Base-by-base conservation (phyloP, 2,797 vertebrate species). In the Poeciliopsis paucimaculata region DNA sequence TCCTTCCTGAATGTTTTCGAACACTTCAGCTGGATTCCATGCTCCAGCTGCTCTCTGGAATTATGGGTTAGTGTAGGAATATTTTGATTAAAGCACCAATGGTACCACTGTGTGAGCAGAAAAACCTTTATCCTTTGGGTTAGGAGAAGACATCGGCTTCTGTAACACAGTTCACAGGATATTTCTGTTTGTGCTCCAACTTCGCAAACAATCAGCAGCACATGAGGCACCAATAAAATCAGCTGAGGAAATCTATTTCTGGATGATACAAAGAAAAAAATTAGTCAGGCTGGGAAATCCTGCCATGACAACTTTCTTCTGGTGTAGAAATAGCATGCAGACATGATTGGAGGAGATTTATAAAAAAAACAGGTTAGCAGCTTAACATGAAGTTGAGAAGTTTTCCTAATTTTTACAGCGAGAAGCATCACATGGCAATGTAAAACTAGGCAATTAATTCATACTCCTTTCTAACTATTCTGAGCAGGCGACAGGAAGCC, bases 1-100 rank as follows among this genome's bases (percentile, higher is more conserved):
- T 96, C 94, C 95, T 94, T 95, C 92, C 93, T 94, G 92, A 91
- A 90, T 86, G 85, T 89, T 94, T 91, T 89, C 77, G 43, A 88
- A 90, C 84, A 86, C 92, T 93, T 92, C 83, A 80, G 85, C 77
- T 88, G 77, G 83, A 91, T 87, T 93, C 83, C 84, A 88, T 78
- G 90, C 89, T 90, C 85, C 39, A 77, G 77, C 90, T 91, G 83
- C 86, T 89, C 81, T 76, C 78, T 83, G 88, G 90, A 92, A 91
- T 92, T 87, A 83, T 70, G 79, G 51, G 80, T 92, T 81, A 81
- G 75, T 76, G 82, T 43, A 57, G 51, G 72, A 57, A 47, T 84
- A 39, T 77, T 45, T 46, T 75, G 46, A 47, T 36, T 75, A 49
- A 45, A 78, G 6, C 4, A 72, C 20, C 53, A 28, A 43, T 26